Evolutionary conservation across 2,797 vertebrate genomes (phyloP), one percentile per base, ranked within the genome.

Genomic region (Poeciliopsis infans): DNA sequence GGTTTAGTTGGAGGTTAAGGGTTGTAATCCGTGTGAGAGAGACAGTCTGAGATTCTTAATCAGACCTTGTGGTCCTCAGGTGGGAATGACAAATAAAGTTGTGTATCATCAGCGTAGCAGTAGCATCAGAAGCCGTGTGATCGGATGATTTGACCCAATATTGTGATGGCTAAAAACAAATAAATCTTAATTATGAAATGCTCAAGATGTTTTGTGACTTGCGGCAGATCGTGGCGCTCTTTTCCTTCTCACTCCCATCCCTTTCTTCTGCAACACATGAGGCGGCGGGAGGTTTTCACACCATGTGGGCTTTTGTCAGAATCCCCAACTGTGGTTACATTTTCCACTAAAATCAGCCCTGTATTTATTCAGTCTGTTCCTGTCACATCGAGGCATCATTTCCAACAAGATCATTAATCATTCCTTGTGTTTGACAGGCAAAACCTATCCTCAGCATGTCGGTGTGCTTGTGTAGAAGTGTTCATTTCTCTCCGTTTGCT

Each of bases 401-500:
- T 87, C 75, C 57, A 76, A 77, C 77, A 66, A 82, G 87, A 81
- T 88, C 88, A 88, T 92, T 88, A 85, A 91, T 92, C 89, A 86
- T 85, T 66, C 79, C 82, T 75, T 80, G 81, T 81, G 70, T 81
- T 78, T 93, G 87, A 90, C 85, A 86, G 85, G 84, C 87, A 83
- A 90, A 83, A 86, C 85, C 80, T 81, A 78, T 87, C 86, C 81
- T 88, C 85, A 79, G 78, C 86, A 66, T 73, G 82, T 85, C 79
- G 82, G 84, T 68, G 72, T 64, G 84, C 74, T 15, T 49, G 74
- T 82, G 84, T 90, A 79, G 25, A 79, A 74, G 83, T 83, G 79
- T 88, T 91, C 74, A 85, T 90, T 87, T 88, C 73, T 92, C 86
- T 87, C 51, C 77, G 84, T 90, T 92, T 91, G 88, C 89, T 92